Evolutionary conservation across 2,113 vertebrate species (phyloP).

Genomic region (Castor canadensis): DNA sequence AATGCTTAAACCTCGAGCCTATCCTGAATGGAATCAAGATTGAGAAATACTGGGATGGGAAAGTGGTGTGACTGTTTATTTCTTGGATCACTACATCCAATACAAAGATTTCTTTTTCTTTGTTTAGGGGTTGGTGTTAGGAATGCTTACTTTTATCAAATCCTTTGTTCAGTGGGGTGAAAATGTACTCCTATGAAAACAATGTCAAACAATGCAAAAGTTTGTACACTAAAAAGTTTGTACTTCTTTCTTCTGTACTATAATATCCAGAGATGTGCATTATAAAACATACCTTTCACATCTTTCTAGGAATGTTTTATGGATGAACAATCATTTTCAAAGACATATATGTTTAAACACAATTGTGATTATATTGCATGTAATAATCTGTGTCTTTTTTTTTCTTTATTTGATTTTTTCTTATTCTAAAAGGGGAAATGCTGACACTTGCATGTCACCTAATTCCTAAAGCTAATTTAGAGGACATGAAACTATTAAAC

Average conservation of each 20-base stretch:
- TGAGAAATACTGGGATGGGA: not conserved
- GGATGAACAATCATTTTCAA: not conserved
- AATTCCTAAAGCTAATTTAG: not conserved
- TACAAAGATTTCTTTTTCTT: not conserved
- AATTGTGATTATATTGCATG: not conserved
- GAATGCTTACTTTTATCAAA: not conserved
- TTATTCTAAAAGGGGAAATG: not conserved
- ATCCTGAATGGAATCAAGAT: not conserved
- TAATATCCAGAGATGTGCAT: not conserved
- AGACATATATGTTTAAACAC: not conserved
- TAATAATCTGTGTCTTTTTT: not conserved
- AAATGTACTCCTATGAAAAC: not conserved
- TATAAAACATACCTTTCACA: not conserved
- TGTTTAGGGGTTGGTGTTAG: not conserved
- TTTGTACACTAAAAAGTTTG: not conserved
- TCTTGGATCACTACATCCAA: not conserved
- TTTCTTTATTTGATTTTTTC: not conserved
- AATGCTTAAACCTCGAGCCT: not conserved
- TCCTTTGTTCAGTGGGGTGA: not conserved
- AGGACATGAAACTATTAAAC: not conserved
- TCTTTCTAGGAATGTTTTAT: not conserved
- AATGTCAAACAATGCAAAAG: not conserved
- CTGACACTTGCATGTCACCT: not conserved
- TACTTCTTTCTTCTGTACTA: not conserved
- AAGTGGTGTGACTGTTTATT: not conserved